phyloP scores from a whole-genome alignment of 2,888 invertebrate genomes.

The Oxystoma pomonae region DNA sequence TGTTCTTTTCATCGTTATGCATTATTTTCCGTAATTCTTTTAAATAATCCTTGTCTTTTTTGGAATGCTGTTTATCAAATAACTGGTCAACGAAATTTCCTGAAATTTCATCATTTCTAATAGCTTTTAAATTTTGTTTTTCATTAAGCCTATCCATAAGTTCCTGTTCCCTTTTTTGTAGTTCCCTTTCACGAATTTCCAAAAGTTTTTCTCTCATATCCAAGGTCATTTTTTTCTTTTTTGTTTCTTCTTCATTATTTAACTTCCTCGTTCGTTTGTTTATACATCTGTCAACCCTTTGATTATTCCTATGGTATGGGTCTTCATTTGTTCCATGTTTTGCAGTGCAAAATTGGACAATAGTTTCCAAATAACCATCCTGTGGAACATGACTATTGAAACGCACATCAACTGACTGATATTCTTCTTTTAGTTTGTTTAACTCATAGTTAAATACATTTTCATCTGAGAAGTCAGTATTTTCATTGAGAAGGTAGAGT shows the following conservation, averaged over 20 bases:
- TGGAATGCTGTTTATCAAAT: neutral
- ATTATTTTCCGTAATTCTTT: neutral
- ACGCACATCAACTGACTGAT: neutral
- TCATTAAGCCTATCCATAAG: conserved; percentile 5
- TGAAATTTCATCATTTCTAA: too few relatives aligned
- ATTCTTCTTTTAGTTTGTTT: neutral
- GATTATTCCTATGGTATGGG: neutral
- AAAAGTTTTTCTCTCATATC: conserved; percentile 6
- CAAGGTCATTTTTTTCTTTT: neutral
- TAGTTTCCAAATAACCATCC: neutral
- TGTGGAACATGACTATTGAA: neutral
- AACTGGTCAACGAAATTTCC: neutral
- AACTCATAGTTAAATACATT: neutral
- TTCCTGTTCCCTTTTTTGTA: conserved; percentile 5
- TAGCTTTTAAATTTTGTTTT: neutral
- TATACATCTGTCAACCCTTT: conserved; percentile 17
- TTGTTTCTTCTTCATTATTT: conserved; percentile 4
- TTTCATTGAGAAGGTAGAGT: neutral
- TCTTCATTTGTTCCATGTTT: conserved; percentile 8
- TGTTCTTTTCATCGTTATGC: neutral
- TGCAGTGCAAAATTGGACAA: conserved; percentile 15
- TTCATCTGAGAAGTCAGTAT: neutral
- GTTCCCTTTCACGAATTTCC: conserved; percentile 15
- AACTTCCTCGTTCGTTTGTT: conserved; percentile 15
- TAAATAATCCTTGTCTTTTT: neutral